Conservation (phyloP, 2,888 invertebrate species). For the Lithophane semibrunnea region DNA sequence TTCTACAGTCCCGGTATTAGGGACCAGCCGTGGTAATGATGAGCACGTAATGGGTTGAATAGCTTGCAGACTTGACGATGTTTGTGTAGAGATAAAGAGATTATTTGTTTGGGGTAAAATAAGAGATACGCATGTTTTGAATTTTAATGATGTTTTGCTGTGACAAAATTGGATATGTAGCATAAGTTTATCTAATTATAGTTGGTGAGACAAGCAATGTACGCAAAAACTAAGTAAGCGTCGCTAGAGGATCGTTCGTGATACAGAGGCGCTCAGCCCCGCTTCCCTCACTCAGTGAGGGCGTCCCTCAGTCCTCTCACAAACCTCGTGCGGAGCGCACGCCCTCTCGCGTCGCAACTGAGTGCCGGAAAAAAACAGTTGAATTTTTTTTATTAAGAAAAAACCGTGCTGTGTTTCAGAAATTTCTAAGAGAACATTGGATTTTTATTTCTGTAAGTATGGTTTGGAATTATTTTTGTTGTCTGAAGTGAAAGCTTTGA, state of each 20-base stretch:
- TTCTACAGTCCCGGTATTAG: slow-evolving; percentile 64
- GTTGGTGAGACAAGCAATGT: slow-evolving; percentile 73
- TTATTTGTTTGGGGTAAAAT: background rate
- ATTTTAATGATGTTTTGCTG: background rate
- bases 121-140: background rate
- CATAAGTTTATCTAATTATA: background rate
- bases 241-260: slow-evolving; percentile 64
- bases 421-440: slow-evolving; percentile 77
- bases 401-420: slow-evolving; percentile 84
- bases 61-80: slow-evolving; percentile 63
- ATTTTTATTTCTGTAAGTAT: slow-evolving; percentile 85
- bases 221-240: slow-evolving; percentile 76
- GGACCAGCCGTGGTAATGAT: slow-evolving; percentile 14
- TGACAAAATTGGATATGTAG: fast-evolving
- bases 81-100: background rate
- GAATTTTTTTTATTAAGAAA: slow-evolving; percentile 79
- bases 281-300: slow-evolving; percentile 80
- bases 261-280: slow-evolving; percentile 80
- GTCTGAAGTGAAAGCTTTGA: slow-evolving; percentile 75
- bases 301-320: slow-evolving; percentile 84
- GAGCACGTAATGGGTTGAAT: slow-evolving; percentile 22
- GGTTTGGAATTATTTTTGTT: slow-evolving; percentile 59
- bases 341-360: slow-evolving; percentile 71
- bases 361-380: slow-evolving; percentile 78
- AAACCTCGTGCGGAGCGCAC: slow-evolving; percentile 73